A percentile compares a stretch with the other conserved stretches of the same genome.
phyloP scores from a whole-genome alignment of 1,140 invertebrate species.

The Oryctes rhinoceros region DNA sequence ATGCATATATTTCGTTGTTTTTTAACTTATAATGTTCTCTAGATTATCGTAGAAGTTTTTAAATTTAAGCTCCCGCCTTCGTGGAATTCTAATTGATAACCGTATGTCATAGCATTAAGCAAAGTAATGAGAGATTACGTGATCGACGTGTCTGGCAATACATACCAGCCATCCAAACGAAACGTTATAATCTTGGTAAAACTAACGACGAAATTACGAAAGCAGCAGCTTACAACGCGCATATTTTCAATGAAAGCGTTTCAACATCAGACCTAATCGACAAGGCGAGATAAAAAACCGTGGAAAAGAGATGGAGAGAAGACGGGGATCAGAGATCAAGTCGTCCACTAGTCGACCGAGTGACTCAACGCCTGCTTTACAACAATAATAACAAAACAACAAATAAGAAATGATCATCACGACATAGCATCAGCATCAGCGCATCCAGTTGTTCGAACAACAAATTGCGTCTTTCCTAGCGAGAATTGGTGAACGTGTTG shows the following conservation, averaged over 20 bases:
- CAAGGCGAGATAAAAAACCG: too few species aligned
- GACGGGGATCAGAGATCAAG: too few species aligned
- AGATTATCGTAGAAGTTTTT: too few species aligned
- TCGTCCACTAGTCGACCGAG: neutral
- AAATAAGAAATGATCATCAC: neutral
- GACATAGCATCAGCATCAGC: neutral
- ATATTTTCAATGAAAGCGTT: conserved; percentile 35
- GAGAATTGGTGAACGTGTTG: neutral
- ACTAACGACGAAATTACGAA: conserved; percentile 2
- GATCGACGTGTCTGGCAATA: neutral
- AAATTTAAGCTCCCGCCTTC: neutral
- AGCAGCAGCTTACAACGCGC: neutral
- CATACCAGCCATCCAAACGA: neutral
- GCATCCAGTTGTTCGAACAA: neutral
- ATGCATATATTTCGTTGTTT: too few species aligned
- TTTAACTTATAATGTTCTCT: too few species aligned
- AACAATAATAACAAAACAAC: conserved; percentile 16
- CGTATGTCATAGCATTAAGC: neutral
- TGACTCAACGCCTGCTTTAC: conserved; percentile 15
- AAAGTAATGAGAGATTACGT: neutral
- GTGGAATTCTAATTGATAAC: conserved; percentile 1
- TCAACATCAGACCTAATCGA: neutral
- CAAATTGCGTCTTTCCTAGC: neutral
- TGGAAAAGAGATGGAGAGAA: neutral
- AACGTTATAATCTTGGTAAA: neutral